These are phyloP conservation scores for Grallaria varia DNA, from an alignment of 2,113 vertebrate genomes.

Conservation along the genomic window DNA sequence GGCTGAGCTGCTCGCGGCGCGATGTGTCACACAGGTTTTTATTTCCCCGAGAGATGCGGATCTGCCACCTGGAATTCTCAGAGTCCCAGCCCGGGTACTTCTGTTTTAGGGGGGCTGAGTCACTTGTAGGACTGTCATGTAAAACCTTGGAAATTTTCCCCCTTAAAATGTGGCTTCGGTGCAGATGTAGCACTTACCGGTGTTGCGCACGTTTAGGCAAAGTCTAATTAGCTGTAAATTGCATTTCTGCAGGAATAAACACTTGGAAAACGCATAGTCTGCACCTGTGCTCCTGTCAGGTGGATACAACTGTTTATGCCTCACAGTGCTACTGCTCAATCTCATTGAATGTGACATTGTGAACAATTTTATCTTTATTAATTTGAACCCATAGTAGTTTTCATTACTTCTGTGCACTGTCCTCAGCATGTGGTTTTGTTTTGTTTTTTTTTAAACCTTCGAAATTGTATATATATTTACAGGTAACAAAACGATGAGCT, in stretches of 20 bases:
- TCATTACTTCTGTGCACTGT: neutral
- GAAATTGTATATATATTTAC: neutral
- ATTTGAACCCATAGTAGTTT: neutral
- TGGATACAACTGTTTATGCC: neutral
- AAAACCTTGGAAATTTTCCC: neutral
- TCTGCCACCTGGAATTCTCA: neutral
- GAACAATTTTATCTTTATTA: neutral
- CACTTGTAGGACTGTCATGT: fast-evolving
- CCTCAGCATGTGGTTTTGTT: fast-evolving
- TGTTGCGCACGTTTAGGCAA: fast-evolving
- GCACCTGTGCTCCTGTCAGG: neutral
- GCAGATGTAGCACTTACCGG: fast-evolving
- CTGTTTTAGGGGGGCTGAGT: neutral
- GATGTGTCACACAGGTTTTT: fast-evolving
- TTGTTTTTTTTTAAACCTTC: neutral
- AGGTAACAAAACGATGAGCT: neutral
- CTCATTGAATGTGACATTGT: neutral
- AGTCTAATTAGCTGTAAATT: neutral
- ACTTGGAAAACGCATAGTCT: neutral
- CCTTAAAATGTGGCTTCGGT: fast-evolving
- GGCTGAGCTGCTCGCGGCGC: neutral
- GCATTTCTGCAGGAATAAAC: neutral
- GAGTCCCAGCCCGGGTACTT: neutral
- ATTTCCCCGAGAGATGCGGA: fast-evolving
- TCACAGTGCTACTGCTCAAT: neutral